phyloP scores from a whole-genome alignment of 2,113 vertebrate genomes.

The Ranitomeya variabilis region DNA sequence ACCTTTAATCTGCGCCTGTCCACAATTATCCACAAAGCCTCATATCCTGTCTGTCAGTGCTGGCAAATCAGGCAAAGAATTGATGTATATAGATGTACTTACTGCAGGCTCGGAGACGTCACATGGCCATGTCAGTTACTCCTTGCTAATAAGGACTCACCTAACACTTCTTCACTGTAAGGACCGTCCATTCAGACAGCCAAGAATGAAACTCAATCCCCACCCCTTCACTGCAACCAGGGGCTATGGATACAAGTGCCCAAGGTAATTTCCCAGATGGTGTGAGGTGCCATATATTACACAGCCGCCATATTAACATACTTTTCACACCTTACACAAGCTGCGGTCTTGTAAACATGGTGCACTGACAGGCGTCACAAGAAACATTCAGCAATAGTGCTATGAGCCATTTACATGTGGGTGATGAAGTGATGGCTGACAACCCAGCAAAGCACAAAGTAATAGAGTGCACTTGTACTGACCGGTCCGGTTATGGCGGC shows the following conservation, averaged over 20 bases:
- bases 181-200: background rate
- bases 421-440: background rate
- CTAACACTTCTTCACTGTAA: background rate
- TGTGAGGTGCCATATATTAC: slow-evolving; percentile 13
- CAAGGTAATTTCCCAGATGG: slow-evolving; percentile 30
- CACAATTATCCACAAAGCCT: background rate
- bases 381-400: background rate
- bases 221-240: background rate
- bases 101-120: background rate
- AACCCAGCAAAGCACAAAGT: background rate
- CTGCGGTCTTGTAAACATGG: slow-evolving; percentile 22
- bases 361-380: background rate
- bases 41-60: too few species aligned
- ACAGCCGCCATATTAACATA: slow-evolving; percentile 14
- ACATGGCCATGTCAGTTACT: background rate
- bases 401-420: background rate
- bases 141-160: background rate
- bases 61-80: background rate
- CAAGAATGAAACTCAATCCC: background rate
- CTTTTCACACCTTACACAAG: slow-evolving; percentile 23
- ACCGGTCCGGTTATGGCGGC: slow-evolving; percentile 93
- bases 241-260: background rate
- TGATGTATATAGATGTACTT: background rate
- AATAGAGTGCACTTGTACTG: slow-evolving; percentile 63
- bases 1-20: background rate